Conservation (phyloP, 2,888 invertebrate species). For the Drosophila koepferae region DNA sequence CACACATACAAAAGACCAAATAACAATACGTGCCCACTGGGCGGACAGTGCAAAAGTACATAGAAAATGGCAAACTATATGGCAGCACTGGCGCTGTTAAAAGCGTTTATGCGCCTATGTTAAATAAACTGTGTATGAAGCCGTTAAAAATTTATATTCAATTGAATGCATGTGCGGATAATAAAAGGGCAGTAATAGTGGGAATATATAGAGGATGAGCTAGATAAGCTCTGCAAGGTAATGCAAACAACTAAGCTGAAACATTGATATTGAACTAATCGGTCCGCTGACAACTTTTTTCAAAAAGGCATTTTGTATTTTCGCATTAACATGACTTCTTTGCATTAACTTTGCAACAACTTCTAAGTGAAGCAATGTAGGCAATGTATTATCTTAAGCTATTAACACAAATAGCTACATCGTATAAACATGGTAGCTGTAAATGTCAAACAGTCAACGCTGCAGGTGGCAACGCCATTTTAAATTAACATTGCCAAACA, state of each 20-base stretch:
- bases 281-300: background rate
- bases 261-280: background rate
- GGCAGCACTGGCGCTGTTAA: conserved; percentile 48
- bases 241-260: background rate
- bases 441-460: background rate
- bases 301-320: background rate
- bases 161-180: background rate
- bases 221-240: background rate
- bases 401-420: background rate
- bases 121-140: background rate
- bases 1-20: too few relatives aligned
- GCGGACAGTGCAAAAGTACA: conserved; percentile 1
- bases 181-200: too few relatives aligned
- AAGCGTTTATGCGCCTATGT: conserved; percentile 13
- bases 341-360: background rate
- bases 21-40: background rate
- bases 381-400: background rate
- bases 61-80: background rate
- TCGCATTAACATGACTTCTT: background rate
- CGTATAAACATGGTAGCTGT: conserved; percentile 7
- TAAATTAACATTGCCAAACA: conserved; percentile 18
- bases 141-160: background rate
- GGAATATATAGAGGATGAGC: background rate
- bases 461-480: conserved; percentile 28
- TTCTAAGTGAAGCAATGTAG: background rate